Evolutionary conservation across 1,140 invertebrate genomes (phyloP).

Genomic region (Drosophila obscura): DNA sequence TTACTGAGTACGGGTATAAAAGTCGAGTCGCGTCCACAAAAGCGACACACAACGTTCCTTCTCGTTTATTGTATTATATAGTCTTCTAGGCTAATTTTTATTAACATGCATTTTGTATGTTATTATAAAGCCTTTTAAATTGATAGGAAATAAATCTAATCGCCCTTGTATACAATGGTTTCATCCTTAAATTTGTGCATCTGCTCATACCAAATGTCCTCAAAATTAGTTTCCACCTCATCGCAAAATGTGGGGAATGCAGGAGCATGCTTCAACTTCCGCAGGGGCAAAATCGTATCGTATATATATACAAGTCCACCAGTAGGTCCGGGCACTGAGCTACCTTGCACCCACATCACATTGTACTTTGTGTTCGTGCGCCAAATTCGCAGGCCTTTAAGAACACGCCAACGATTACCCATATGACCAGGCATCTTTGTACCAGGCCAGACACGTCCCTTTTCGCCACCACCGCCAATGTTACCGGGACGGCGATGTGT

Average conservation of each 20-base stretch:
- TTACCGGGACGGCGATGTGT: constrained; percentile 96
- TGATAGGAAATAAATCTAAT: constrained; percentile 35
- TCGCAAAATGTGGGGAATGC: constrained; percentile 92
- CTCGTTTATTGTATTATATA: no score
- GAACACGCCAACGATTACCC: constrained; percentile 91
- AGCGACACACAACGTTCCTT: no score
- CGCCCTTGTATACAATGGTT: constrained; percentile 68
- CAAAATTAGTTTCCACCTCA: constrained; percentile 84
- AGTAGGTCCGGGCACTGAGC: constrained; percentile 90
- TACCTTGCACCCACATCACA: constrained; percentile 94
- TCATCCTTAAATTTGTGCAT: constrained; percentile 80
- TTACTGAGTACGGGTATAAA: no score
- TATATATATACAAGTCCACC: constrained; percentile 92
- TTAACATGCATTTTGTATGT: no score
- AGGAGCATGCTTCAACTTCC: constrained; percentile 86
- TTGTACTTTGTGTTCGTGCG: constrained; percentile 97
- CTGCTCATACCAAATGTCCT: constrained; percentile 76
- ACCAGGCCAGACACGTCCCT: constrained; percentile 95
- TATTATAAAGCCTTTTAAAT: no score
- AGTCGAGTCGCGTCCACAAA: no score
- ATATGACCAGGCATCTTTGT: constrained; percentile 99
- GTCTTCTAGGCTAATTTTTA: no score
- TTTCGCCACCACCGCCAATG: constrained; percentile 93
- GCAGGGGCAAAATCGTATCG: constrained; percentile 90
- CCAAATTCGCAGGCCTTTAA: constrained; percentile 92